A percentile compares a stretch with the other conserved stretches of the same genome.
phyloP scores from a whole-genome alignment of 2,888 invertebrate species.

The Platycheirus rosarum region DNA sequence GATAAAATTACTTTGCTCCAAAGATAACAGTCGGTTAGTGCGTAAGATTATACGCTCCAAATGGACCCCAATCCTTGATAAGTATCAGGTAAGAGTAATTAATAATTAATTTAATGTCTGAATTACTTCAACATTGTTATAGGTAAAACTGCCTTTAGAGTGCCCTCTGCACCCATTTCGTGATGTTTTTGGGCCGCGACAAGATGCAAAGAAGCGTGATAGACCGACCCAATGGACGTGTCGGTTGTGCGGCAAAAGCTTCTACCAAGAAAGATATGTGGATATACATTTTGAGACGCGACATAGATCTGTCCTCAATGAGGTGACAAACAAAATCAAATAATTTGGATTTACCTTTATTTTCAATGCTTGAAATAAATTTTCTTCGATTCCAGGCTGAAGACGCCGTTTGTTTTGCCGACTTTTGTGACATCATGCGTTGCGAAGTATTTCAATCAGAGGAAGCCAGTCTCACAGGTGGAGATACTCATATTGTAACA shows the following conservation, averaged over 20 bases:
- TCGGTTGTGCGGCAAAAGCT: constrained; percentile 94
- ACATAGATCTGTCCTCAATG: constrained; percentile 92
- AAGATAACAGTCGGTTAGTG: constrained; percentile 94
- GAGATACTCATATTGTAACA: constrained; percentile 87
- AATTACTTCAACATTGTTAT: too few relatives aligned
- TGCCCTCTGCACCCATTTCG: constrained; percentile 94
- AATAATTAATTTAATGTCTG: too few relatives aligned
- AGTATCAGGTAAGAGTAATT: constrained; percentile 85
- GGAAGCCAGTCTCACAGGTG: constrained; percentile 85
- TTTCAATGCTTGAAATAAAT: too few relatives aligned
- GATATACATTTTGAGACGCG: constrained; percentile 95
- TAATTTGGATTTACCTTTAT: too few relatives aligned
- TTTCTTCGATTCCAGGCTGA: constrained; percentile 86
- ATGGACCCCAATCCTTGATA: constrained; percentile 94
- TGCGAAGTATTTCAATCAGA: constrained; percentile 93
- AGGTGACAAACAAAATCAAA: too few relatives aligned
- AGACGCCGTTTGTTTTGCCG: constrained; percentile 95
- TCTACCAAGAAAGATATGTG: constrained; percentile 93
- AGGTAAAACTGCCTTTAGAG: constrained; percentile 92
- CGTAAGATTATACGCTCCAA: constrained; percentile 94
- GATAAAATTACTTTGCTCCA: constrained; percentile 93
- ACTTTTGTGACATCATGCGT: constrained; percentile 97
- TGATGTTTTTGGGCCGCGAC: constrained; percentile 94
- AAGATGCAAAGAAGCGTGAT: constrained; percentile 92
- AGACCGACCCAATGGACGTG: constrained; percentile 95